Conservation (phyloP, 2,797 vertebrate species). For the Spinus pinus region DNA sequence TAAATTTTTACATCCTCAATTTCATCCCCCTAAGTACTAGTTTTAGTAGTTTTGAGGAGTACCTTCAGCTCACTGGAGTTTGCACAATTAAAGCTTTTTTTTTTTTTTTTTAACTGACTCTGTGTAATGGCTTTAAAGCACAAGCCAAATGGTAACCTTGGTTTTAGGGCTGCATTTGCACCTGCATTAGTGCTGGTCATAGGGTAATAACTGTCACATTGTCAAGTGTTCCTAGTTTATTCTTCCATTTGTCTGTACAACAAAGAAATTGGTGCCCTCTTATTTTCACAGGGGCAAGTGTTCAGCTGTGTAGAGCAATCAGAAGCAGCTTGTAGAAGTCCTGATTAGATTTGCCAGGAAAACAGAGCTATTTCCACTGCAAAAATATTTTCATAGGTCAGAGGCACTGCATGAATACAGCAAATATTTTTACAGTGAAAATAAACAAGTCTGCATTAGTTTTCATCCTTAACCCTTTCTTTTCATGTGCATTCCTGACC, state of each 20-base stretch:
- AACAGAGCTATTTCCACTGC: slow-evolving; percentile 48
- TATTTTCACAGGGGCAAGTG: background rate
- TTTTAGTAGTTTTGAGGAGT: background rate
- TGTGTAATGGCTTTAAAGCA: background rate
- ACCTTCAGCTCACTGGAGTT: background rate
- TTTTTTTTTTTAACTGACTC: background rate
- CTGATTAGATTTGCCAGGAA: slow-evolving; percentile 34
- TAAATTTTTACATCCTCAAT: background rate
- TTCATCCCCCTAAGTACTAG: background rate
- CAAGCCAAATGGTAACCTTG: background rate
- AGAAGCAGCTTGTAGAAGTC: background rate
- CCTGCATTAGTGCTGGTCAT: background rate
- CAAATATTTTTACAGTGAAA: slow-evolving; percentile 61
- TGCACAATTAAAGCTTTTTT: background rate
- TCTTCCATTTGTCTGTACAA: background rate
- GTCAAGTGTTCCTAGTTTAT: background rate
- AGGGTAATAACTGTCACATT: background rate
- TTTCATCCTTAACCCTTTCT: slow-evolving; percentile 24
- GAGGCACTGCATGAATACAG: slow-evolving; percentile 34
- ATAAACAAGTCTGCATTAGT: slow-evolving; percentile 33
- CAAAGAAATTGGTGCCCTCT: background rate
- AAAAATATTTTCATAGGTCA: slow-evolving; percentile 62
- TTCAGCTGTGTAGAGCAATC: background rate
- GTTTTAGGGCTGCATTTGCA: background rate
- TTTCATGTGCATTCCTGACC: background rate